These are phyloP conservation scores for Acanthochromis polyacanthus DNA, from an alignment of 2,113 vertebrate genomes.

Conservation along the genomic window DNA sequence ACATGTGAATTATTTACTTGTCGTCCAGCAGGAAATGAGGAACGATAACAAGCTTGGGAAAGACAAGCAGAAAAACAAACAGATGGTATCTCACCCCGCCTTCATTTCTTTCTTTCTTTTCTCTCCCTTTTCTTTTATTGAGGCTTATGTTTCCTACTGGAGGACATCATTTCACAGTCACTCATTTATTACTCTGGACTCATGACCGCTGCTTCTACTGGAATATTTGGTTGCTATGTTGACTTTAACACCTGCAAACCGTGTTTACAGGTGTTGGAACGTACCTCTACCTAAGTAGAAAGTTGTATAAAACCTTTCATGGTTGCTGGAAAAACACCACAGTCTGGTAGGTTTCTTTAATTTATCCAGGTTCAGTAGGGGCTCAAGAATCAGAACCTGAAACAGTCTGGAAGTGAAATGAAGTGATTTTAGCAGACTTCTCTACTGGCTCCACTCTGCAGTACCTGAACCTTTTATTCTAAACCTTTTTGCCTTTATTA, in stretches of 20 bases:
- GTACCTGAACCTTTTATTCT: too few relatives aligned
- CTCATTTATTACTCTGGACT: neutral
- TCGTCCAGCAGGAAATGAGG: slow-evolving; percentile 81
- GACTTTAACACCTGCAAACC: neutral
- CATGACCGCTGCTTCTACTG: neutral
- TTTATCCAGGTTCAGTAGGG: too few relatives aligned
- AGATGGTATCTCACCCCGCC: slow-evolving; percentile 65
- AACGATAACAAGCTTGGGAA: slow-evolving; percentile 84
- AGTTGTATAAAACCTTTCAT: neutral
- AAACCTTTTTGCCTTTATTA: too few relatives aligned
- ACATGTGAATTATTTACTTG: slow-evolving; percentile 81
- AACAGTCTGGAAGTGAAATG: too few relatives aligned
- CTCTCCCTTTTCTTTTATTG: slow-evolving; percentile 18
- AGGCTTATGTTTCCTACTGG: slow-evolving; percentile 7
- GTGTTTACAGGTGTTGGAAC: neutral
- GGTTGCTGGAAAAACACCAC: neutral
- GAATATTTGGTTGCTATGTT: neutral
- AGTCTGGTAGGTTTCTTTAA: neutral
- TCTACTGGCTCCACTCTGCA: too few relatives aligned
- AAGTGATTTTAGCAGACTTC: too few relatives aligned
- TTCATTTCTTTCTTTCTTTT: slow-evolving; percentile 39
- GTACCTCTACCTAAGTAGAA: neutral
- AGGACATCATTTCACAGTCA: slow-evolving; percentile 4
- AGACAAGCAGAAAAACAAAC: slow-evolving; percentile 81
- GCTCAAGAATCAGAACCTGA: too few relatives aligned